Evolutionary conservation across 2,797 vertebrate species (phyloP).

Genomic region (Mus spretus): DNA sequence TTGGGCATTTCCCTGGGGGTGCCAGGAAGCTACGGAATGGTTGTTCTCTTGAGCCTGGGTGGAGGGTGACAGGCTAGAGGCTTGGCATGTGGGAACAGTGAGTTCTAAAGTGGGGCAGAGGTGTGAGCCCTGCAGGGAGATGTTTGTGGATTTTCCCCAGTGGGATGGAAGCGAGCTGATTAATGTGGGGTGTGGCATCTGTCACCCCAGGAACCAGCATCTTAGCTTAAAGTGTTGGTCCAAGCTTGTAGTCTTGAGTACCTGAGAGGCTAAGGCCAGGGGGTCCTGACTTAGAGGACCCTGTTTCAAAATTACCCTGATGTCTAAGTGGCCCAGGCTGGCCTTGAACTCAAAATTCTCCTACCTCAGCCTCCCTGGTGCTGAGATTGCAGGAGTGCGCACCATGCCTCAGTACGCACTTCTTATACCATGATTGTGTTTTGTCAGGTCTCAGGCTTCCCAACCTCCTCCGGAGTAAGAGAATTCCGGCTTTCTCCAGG

Average conservation of each 20-base stretch:
- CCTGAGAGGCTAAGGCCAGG: not conserved
- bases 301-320: not conserved
- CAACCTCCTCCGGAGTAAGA: not conserved
- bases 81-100: not conserved
- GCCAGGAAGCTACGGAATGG: not conserved
- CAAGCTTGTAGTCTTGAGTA: not conserved
- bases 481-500: not conserved
- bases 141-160: not conserved
- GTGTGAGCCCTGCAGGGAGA: not conserved
- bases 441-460: not conserved
- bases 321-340: not conserved
- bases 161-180: not conserved
- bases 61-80: not conserved
- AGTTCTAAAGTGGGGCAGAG: not conserved
- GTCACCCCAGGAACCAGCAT: slow-evolving; percentile 9
- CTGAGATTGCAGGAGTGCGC: not conserved
- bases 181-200: not conserved
- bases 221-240: not conserved
- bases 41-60: not conserved
- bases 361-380: not conserved
- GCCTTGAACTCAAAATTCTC: not conserved
- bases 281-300: not conserved
- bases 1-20: not conserved
- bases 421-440: not conserved
- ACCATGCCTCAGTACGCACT: not conserved